Conservation (phyloP, 1,140 invertebrate genomes). For the Cydia fagiglandana region DNA sequence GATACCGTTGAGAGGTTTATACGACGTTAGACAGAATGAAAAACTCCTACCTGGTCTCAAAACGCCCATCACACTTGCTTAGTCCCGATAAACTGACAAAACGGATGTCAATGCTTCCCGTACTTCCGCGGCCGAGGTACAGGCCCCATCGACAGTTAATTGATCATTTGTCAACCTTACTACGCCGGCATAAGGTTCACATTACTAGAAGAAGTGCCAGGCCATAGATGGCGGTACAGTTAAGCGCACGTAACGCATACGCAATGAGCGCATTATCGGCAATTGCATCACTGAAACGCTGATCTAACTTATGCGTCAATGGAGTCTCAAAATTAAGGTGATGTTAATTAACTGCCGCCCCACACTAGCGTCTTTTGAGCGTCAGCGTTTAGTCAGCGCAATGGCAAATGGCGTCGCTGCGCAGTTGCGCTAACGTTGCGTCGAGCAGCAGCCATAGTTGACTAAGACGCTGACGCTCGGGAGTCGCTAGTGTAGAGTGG, state of each 20-base stretch:
- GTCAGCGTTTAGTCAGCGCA: too few relatives aligned
- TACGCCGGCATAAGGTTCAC: neutral
- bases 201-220: conserved; percentile 40
- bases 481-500: too few relatives aligned
- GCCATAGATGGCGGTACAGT: conserved; percentile 63
- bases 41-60: conserved; percentile 5
- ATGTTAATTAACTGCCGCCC: too few relatives aligned
- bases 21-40: too few relatives aligned
- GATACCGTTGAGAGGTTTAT: too few relatives aligned
- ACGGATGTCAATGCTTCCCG: conserved; percentile 32
- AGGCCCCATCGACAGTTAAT: conserved; percentile 25
- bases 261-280: conserved; percentile 62
- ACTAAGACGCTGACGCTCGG: too few relatives aligned
- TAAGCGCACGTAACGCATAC: conserved; percentile 60
- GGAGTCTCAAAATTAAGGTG: conserved; percentile 26
- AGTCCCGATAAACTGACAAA: neutral
- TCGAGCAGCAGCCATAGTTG: too few relatives aligned
- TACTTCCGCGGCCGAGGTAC: conserved; percentile 44
- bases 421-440: too few relatives aligned
- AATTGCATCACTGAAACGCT: conserved; percentile 54
- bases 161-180: conserved; percentile 23
- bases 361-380: too few relatives aligned
- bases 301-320: conserved; percentile 33
- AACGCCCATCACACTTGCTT: conserved; percentile 6
- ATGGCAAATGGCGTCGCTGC: too few relatives aligned